Evolutionary conservation across 1,140 invertebrate genomes (phyloP).

Genomic region (Sitodiplosis mosellana): DNA sequence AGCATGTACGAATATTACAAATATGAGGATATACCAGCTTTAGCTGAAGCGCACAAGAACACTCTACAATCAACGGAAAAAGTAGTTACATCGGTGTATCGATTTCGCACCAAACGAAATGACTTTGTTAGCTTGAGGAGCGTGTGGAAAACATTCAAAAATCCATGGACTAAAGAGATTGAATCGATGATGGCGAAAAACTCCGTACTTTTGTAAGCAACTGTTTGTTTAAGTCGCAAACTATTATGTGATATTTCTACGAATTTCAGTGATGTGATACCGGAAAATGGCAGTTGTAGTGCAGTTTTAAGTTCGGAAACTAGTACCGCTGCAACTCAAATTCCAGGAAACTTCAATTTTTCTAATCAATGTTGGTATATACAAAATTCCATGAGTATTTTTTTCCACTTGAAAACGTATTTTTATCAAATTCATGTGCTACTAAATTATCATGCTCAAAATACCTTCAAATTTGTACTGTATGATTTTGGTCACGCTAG

Average conservation of each 20-base stretch:
- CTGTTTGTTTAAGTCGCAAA: conserved; percentile 8
- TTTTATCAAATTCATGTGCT: no score
- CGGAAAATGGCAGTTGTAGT: conserved; percentile 10
- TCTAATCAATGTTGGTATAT: conserved; percentile 33
- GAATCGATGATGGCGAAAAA: conserved; percentile 78
- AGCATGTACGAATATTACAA: conserved; percentile 89
- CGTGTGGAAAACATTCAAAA: conserved; percentile 71
- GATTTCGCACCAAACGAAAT: conserved; percentile 61
- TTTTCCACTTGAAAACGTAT: no score
- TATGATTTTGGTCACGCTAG: no score
- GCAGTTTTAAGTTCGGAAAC: conserved; percentile 8
- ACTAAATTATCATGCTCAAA: no score
- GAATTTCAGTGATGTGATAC: neutral
- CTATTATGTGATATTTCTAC: no score
- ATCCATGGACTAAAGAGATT: conserved; percentile 84
- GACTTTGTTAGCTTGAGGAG: conserved; percentile 54
- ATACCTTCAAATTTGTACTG: no score
- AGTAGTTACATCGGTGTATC: conserved; percentile 51
- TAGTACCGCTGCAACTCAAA: conserved; percentile 24
- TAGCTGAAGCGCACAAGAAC: conserved; percentile 71
- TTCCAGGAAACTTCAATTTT: conserved; percentile 36
- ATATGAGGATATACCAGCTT: conserved; percentile 57
- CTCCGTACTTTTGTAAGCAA: conserved; percentile 46
- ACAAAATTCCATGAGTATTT: no score
- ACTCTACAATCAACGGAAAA: conserved; percentile 45